phyloP scores from a whole-genome alignment of 2,888 invertebrate species.

The Eristalis arbustorum region DNA sequence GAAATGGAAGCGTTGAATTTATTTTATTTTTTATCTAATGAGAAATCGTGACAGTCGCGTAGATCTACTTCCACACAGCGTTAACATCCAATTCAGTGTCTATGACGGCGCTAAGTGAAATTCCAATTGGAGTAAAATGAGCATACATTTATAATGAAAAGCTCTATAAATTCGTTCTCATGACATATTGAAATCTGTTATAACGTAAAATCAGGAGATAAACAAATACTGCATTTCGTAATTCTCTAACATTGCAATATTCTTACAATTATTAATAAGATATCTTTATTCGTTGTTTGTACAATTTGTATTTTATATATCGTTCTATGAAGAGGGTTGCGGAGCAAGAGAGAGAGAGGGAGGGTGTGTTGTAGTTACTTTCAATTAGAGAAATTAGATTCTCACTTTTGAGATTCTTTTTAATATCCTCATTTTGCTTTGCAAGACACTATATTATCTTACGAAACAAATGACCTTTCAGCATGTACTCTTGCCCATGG shows the following conservation, averaged over 20 bases:
- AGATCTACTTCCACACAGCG: conserved; percentile 29
- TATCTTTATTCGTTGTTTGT: conserved; percentile 47
- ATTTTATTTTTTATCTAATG: conserved; percentile 64
- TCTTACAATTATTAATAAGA: conserved; percentile 64
- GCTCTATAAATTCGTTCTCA: conserved; percentile 27
- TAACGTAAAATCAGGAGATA: neutral
- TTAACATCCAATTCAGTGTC: conserved; percentile 52
- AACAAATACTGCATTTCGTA: neutral
- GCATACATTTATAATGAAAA: conserved; percentile 31
- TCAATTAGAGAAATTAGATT: conserved; percentile 69
- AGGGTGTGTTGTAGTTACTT: conserved; percentile 58
- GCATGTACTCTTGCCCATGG: conserved; percentile 48
- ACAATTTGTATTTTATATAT: conserved; percentile 11
- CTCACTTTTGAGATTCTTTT: conserved; percentile 40
- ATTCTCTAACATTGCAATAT: too few species aligned
- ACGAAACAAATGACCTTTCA: conserved; percentile 63
- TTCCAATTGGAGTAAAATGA: conserved; percentile 61
- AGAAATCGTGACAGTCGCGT: conserved; percentile 63
- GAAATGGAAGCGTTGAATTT: conserved; percentile 50
- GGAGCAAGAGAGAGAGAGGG: conserved; percentile 23
- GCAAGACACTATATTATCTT: conserved; percentile 64
- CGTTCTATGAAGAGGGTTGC: conserved; percentile 15
- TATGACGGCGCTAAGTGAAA: conserved; percentile 64
- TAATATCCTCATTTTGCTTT: conserved; percentile 56
- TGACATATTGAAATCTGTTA: neutral